phyloP scores from a whole-genome alignment of 2,113 vertebrate genomes.

The Pluvianellus socialis region DNA sequence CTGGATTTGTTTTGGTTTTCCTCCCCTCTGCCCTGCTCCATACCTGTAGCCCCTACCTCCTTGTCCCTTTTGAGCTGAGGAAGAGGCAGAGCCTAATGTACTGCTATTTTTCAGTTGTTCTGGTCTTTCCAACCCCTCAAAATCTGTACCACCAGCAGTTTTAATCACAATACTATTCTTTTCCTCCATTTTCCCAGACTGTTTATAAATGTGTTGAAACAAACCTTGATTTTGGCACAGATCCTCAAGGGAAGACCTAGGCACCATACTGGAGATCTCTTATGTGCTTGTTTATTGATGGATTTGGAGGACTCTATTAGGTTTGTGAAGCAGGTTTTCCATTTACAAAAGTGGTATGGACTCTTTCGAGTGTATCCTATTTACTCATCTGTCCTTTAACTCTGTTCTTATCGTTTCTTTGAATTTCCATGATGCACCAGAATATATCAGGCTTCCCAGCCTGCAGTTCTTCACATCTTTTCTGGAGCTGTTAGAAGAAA shows the following conservation, averaged over 20 bases:
- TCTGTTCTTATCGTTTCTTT: neutral
- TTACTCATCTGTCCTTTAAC: neutral
- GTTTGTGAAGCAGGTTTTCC: neutral
- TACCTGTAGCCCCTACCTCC: neutral
- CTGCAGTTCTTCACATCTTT: neutral
- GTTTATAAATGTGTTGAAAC: neutral
- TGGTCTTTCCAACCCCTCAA: neutral
- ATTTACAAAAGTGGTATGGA: neutral
- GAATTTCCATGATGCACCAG: neutral
- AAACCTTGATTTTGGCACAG: neutral
- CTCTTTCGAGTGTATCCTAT: neutral
- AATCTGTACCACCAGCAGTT: neutral
- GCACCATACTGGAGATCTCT: neutral
- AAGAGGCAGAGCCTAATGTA: neutral
- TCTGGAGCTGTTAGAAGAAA: neutral
- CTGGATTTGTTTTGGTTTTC: neutral
- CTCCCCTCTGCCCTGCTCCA: fast-evolving
- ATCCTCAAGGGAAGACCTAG: neutral
- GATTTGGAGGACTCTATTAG: neutral
- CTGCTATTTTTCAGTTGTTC: neutral
- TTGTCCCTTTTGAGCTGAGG: neutral
- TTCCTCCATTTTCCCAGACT: neutral
- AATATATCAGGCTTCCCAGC: neutral
- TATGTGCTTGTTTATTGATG: neutral
- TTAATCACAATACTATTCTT: neutral